Evolutionary conservation across 2,797 vertebrate species (phyloP), one percentile per base, ranked within the genome.

Genomic region (Rhinichthys osculus): DNA sequence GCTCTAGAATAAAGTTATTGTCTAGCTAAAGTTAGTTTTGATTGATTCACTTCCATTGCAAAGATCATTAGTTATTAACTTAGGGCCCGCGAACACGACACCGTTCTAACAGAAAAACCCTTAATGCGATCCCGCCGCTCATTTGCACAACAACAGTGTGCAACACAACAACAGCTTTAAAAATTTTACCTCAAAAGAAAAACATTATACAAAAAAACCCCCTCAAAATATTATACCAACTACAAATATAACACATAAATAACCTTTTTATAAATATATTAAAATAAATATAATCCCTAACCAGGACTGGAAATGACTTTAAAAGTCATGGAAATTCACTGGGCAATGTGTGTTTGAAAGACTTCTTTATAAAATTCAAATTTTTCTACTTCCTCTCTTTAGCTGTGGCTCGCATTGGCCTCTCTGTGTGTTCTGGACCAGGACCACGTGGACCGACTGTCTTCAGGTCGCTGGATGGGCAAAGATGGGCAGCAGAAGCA

Each of bases 401-500:
- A 99, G 98, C 95, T 99, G 19, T 99, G 98, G 98, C 94, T 99
- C 81, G 98, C 98, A 42, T 95, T 99, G 76, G 98, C 98, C 21
- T 99, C 98, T 0, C 95, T 99, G 38, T 99, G 98, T 85, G 98
- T 99, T 27, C 96, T 99, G 86, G 98, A 99, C 93, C 98, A 99
- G 92, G 98, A 99, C 91, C 98, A 99, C 1, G 98, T 99, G 2
- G 98, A 99, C 91, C 93, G 98, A 70, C 95, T 99, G 0, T 99
- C 98, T 19, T 99, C 98, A 2, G 98, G 98, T 79, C 97, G 98
- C 86, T 99, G 98, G 98, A 99, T 99, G 98, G 98, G 98, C 84
- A 99, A 99, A 92, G 98, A 99, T 0, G 98, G 98, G 57, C 98
- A 99, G 81, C 98, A 99, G 93, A 99, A 99, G 88, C 98, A 99